Evolutionary conservation across 2,888 invertebrate species (phyloP).

Genomic region (Litoditis marina): DNA sequence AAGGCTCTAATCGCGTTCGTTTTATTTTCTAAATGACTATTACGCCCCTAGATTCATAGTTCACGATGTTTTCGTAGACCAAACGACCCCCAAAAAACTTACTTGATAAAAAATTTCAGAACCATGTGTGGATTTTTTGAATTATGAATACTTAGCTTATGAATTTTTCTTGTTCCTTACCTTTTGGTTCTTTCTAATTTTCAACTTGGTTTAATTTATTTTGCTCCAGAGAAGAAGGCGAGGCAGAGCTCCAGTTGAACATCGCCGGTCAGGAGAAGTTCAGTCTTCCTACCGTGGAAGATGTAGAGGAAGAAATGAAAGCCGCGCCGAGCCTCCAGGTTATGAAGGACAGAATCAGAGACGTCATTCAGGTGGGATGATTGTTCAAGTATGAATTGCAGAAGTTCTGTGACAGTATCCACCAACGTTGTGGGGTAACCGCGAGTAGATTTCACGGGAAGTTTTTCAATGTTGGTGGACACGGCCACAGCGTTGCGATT

Average conservation of each 20-base stretch:
- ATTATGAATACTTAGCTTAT: too few relatives aligned
- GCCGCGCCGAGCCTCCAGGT: slow-evolving; percentile 45
- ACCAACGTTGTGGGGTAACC: not conserved
- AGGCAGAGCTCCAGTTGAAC: slow-evolving; percentile 56
- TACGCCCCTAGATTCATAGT: not conserved
- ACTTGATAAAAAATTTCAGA: too few relatives aligned
- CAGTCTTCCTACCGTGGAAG: slow-evolving; percentile 50
- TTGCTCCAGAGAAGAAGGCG: slow-evolving; percentile 40
- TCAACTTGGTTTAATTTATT: not conserved
- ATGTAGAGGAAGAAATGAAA: slow-evolving; percentile 51
- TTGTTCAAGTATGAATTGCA: not conserved
- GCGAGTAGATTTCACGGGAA: too few relatives aligned
- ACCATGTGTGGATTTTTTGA: not conserved
- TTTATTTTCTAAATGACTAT: slow-evolving; percentile 4
- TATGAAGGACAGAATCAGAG: slow-evolving; percentile 54
- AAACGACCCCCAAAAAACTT: too few relatives aligned
- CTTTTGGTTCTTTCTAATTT: not conserved
- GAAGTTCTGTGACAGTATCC: not conserved
- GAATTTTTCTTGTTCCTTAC: not conserved
- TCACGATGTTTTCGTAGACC: too few relatives aligned
- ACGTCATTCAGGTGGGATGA: slow-evolving; percentile 49
- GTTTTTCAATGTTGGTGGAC: too few relatives aligned
- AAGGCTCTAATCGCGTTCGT: slow-evolving; percentile 17
- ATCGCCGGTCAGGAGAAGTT: slow-evolving; percentile 42
- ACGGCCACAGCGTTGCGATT: too few relatives aligned